Evolutionary conservation across 2,888 invertebrate species (phyloP), one percentile per base, ranked within the genome.

Genomic region (Artemia sp.): DNA sequence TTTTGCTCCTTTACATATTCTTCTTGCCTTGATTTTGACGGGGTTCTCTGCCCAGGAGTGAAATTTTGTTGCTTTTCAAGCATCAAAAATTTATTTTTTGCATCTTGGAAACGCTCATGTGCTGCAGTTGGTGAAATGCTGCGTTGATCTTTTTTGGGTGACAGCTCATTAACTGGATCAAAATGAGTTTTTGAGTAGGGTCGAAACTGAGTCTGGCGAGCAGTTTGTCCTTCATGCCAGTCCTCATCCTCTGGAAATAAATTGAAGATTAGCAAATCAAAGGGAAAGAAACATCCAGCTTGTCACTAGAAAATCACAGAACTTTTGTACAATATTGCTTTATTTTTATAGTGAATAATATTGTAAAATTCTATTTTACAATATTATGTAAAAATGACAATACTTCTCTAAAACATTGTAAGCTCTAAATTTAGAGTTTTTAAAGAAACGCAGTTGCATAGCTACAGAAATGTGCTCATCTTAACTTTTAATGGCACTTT

Each of bases 51-150:
- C 8, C 64, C 14, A n/a, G 24, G 8, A 19, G 11, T n/a, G 14
- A 10, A 2, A 24, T 58, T 58, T 24, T 58, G 64, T 10, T 58
- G 64, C 11, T 58, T 58, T 58, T 58, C 64, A 8, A 58, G 24
- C n/a, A 58, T n/a, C 64, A 58, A 24, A 10, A 58, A 58, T 9
- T 58, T 58, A 24, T 24, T 58, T 24, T 58, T 58, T n/a, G 64
- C 64, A 8, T n/a, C n/a, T 24, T 58, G 64, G 24, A 58, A 58
- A 24, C 64, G 64, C 64, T 58, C 64, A 58, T 58, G 64, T 19
- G 64, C 64, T 24, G 64, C 64, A 8, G 24, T n/a, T 11, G 64
- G 64, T 24, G 64, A 58, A 24, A 24, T 24, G 64, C 14, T 24
- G 24, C 64, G 64, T 24, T 58, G 64, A 38, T 38, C 38, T 38